Evolutionary conservation across 2,888 invertebrate species (phyloP), one percentile per base, ranked within the genome.

Genomic region (Cryptosula pallasiana): DNA sequence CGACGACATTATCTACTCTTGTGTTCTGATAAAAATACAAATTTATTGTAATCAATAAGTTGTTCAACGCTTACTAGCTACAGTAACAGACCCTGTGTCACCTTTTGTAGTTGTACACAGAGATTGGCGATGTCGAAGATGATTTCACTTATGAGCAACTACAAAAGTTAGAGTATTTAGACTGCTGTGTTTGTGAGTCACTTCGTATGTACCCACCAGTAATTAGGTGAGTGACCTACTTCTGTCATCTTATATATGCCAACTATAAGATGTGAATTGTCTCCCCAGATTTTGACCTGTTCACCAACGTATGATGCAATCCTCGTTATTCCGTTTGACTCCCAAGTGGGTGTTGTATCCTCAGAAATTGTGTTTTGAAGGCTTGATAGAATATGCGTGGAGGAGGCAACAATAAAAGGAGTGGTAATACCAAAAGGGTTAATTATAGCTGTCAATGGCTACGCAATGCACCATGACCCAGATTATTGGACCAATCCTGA

Each of bases 171-270:
- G 85, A 86, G 58, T 88, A 88, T 75, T 76, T 89, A 78, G 88
- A 89, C 71, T 88, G 87, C 84, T 74, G 86, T 88, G 5, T 86
- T 84, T 58, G 80, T 88, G 89, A 89, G 82, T 88, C 89, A 0
- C 81, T 89, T 76, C 82, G 89, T 55, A 87, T 88, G 76, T 88
- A 88, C 80, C 89, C 89, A 2, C 87, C 88, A 27, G 72, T 55
- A 1, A n/a, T 71, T 9, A 27, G 70, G 73, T 73, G 20, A 5
- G 45, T 13, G 9, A 13, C 45, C 45, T 45, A 45, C 45, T 45
- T 45, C 45, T 13, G 45, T 45, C 5, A 45, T 13, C 45, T 45
- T 45, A 45, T 45, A 45, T 45, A 45, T 45, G 45, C 45, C 20
- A 45, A 13, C 5, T 45, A 45, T 45, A 45, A 5, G 20, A n/a